Base-by-base conservation (phyloP, 2,113 vertebrate species). In the Orthonyx spaldingii region DNA sequence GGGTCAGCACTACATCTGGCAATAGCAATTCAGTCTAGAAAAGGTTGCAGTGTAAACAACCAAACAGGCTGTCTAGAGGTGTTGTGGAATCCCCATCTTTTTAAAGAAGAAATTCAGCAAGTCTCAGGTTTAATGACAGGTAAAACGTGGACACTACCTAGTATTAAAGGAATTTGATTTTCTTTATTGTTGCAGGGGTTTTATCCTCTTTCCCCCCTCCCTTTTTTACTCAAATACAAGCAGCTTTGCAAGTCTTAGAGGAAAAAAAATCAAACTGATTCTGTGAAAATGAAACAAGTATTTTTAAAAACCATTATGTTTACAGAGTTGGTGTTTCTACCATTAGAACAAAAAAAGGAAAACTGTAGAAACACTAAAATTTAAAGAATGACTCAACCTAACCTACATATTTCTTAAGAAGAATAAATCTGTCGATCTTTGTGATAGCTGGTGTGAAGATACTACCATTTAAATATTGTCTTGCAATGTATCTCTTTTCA, bases 141-240 rank as follows among this genome's bases (percentile, higher is more conserved):
- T 42, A 7, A 93, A 76, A 82, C 75, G 11, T 1, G 56, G 23
- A 35, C 1, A 82, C 27, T 11, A 55, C 8, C 7, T 44, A 59
- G 13, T 35, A 83, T 30, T 13, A 83, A 64, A 37, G 27, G 9
- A 91, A 78, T 68, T 71, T 21, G 11, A 7, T 63, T 78, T 74
- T 61, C n/a, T 70, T 46, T 57, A 70, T n/a, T 78, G 20, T 92
- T 82, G 26, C 11, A 39, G 21, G 16, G 11, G 2, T n/a, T 76
- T 81, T 49, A 18, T 22, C 5, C 8, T 30, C 2, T 26, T 13
- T 4, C 1, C 1, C 2, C 5, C 1, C 1, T 7, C 3, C 1
- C 4, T 13, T 27, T 41, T 59, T 75, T 37, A 35, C 20, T 57
- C 26, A n/a, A 66, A 83, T 26, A 71, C 11, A 79, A 80, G 68